Evolutionary conservation across 1,140 invertebrate species (phyloP), one percentile per base, ranked within the genome.

Genomic region (Halesus radiatus): DNA sequence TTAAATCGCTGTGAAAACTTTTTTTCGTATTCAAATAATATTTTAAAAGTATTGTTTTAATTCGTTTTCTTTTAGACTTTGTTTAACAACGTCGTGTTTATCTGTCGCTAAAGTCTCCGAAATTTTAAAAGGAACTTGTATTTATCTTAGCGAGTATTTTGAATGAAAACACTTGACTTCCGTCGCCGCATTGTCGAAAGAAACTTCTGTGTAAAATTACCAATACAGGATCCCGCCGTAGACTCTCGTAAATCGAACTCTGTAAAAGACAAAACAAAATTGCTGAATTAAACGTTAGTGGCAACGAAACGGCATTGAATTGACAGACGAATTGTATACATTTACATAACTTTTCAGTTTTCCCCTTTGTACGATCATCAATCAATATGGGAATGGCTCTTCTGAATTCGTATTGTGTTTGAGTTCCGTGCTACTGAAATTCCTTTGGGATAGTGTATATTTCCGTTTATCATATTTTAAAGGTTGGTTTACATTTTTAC

Each of bases 321-420:
- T 72, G 68, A 72, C 68, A 72, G 68, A 72, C 68, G 68, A 72
- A 72, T 72, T 72, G 68, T 72, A 72, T 72, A 72, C 68, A 72
- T 72, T 72, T 72, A 72, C 68, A 72, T 72, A 72, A 72, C 45
- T 72, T 72, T 72, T 72, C 68, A 72, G 68, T 72, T 72, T 72
- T 72, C 68, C 68, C 68, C 68, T 72, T 72, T 72, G 68, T 72
- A 8, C 50, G 45, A 26, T 22, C 68, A 53, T 72, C 68, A 72
- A 72, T 72, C 68, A 72, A 72, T 72, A 72, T 18, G 32, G 5
- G 68, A 72, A 18, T 68, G 64, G 64, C 68, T 72, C 16, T 72
- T 26, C 50, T 72, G 45, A 50, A 70, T 70, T 70, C 68, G 8
- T 50, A 15, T 53, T 72, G 5, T 70, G 66, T 70, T 70, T 29